Evolutionary conservation across 2,113 vertebrate genomes (phyloP).

Genomic region (Parotia lawesii): DNA sequence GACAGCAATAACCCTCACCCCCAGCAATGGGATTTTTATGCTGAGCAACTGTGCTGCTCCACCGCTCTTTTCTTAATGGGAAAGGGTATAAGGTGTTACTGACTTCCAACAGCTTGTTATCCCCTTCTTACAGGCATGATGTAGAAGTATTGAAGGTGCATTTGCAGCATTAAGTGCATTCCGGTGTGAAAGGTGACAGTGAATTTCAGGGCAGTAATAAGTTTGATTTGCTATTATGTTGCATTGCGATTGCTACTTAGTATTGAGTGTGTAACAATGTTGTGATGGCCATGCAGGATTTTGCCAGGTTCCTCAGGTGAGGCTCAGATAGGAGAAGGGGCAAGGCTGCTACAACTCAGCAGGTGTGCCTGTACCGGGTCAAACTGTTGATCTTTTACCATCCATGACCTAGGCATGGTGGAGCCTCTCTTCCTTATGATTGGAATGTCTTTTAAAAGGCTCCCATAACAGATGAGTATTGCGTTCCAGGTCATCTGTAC

Average conservation of each 20-base stretch:
- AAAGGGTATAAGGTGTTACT: neutral
- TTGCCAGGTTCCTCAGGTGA: rapidly evolving
- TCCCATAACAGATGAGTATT: neutral
- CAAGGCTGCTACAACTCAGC: neutral
- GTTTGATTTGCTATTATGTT: neutral
- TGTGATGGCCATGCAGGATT: neutral
- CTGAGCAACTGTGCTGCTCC: neutral
- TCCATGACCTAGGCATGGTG: neutral
- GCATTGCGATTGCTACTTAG: neutral
- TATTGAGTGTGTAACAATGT: neutral
- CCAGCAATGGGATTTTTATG: neutral
- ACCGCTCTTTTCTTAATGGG: neutral
- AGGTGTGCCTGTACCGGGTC: neutral
- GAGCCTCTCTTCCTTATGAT: neutral
- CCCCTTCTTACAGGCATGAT: neutral
- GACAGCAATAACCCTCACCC: neutral
- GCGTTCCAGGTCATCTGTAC: neutral
- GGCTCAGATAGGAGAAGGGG: neutral
- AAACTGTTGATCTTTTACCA: neutral
- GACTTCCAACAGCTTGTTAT: neutral
- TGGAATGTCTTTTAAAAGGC: neutral
- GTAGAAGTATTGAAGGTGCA: neutral
- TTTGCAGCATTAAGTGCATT: neutral
- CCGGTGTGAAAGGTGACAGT: neutral
- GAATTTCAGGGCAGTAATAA: neutral